phyloP scores from a whole-genome alignment of 2,797 vertebrate species.

The Peromyscus aztecus region DNA sequence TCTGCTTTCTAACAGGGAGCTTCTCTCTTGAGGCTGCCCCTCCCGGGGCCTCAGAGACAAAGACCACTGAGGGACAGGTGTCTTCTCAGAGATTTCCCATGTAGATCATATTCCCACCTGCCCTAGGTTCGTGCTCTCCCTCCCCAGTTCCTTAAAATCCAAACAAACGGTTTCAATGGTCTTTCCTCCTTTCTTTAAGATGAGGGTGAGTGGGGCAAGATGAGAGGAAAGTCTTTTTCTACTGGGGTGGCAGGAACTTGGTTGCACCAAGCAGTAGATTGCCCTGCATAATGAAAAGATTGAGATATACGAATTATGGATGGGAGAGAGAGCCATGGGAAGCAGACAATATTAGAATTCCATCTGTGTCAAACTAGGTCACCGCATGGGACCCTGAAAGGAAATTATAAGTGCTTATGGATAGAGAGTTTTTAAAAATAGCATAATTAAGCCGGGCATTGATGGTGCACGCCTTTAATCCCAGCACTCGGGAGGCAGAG shows the following conservation, averaged over 20 bases:
- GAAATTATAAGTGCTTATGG: slow-evolving; percentile 70
- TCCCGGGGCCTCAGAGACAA: slow-evolving; percentile 59
- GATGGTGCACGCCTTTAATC: no score
- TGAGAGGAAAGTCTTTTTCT: not conserved
- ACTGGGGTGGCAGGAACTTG: not conserved
- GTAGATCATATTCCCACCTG: slow-evolving; percentile 71
- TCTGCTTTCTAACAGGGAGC: slow-evolving; percentile 7
- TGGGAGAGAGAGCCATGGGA: not conserved
- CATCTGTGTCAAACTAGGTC: slow-evolving; percentile 32
- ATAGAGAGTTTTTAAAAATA: not conserved
- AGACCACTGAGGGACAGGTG: slow-evolving; percentile 51
- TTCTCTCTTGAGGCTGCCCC: not conserved
- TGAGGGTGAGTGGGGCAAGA: not conserved
- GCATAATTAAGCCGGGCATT: no score
- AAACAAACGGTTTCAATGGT: slow-evolving; percentile 10
- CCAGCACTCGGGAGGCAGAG: no score
- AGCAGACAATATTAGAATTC: slow-evolving; percentile 39
- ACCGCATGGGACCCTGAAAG: slow-evolving; percentile 6
- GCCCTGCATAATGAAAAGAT: slow-evolving; percentile 41
- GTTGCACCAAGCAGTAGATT: slow-evolving; percentile 53
- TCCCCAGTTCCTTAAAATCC: slow-evolving; percentile 49
- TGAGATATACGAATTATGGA: slow-evolving; percentile 24
- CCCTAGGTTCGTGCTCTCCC: not conserved
- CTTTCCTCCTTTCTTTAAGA: slow-evolving; percentile 21
- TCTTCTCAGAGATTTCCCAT: slow-evolving; percentile 65